phyloP scores from a whole-genome alignment of 2,113 vertebrate species.

The Syngnathoides biaculeatus region DNA sequence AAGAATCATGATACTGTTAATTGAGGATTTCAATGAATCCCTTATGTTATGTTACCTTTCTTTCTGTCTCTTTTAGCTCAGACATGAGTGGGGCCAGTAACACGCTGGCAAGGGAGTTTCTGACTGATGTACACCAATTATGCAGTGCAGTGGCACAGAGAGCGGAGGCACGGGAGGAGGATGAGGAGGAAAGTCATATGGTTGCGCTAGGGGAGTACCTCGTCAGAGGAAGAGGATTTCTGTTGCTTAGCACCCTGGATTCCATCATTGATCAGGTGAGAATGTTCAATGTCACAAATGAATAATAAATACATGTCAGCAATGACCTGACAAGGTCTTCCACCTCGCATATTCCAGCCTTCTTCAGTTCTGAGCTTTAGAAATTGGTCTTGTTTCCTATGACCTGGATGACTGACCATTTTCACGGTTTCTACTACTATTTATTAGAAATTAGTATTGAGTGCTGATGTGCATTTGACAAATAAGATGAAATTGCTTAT shows the following conservation, averaged over 20 bases:
- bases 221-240: slow-evolving; percentile 87
- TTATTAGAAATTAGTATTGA: not conserved
- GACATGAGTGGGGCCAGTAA: slow-evolving; percentile 97
- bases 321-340: not conserved
- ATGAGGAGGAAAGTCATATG: slow-evolving; percentile 94
- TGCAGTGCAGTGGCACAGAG: slow-evolving; percentile 92
- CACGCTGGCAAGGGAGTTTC: slow-evolving; percentile 92
- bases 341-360: not conserved
- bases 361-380: not conserved
- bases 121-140: slow-evolving; percentile 92
- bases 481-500: not conserved
- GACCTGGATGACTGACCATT: not conserved
- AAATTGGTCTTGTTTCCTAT: not conserved
- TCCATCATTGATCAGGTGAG: slow-evolving; percentile 88
- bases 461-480: not conserved
- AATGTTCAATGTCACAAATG: not conserved
- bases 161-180: slow-evolving; percentile 82
- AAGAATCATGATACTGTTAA: not conserved
- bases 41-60: not conserved
- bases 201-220: slow-evolving; percentile 91
- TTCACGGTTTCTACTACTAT: not conserved
- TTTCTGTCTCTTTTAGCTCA: slow-evolving; percentile 70
- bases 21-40: not conserved
- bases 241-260: slow-evolving; percentile 87
- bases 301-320: not conserved